Base-by-base conservation (phyloP, 2,888 invertebrate genomes). In the Ormyrus thymus region DNA sequence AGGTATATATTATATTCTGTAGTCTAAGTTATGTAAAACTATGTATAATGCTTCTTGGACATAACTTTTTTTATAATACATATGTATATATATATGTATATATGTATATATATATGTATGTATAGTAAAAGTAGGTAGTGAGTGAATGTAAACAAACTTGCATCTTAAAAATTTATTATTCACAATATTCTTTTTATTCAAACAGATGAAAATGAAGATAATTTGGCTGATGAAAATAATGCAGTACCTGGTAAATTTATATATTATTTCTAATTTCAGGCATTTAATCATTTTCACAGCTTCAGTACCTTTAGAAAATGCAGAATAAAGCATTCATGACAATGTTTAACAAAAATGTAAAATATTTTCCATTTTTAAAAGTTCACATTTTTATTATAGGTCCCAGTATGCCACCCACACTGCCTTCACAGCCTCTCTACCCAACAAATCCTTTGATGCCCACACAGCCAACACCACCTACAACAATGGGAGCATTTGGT, bases 401-500 rank as follows among this genome's bases (percentile, higher is more conserved):
- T 69, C 46, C 46, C 48, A 15, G 45, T 11, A 55, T 53, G 50
- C 77, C 64, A 45, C 51, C 76, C 43, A 48, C 15, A 6, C 43
- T 46, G 51, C 72, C 72, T 50, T 6, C 50, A 13, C 15, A 66
- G 43, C 78, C 78, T 50, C 29, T 29, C 29, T 29, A 29, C 4
- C 68, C 78, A 15, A 79, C 65, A 64, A 68, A 69, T 43, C 80
- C 76, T 55, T 50, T 48, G 6, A 45, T 74, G 8, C 61, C 77
- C 55, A 48, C 7, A 10, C 56, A 51, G 29, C 72, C 79, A 61
- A 53, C 59, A 45, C 82, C 84, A 64, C 82, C 82, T 45, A 82
- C 83, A 70, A 81, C 61, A 64, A 83, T 81, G 66, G 83, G 85
- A 65, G 81, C 85, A 45, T 84, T 84, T 72, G 85, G 85, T 61